A percentile compares a stretch with the other conserved stretches of the same genome.
These are phyloP conservation scores for Maniola hyperantus DNA, from an alignment of 2,888 invertebrate genomes.

Conservation along the genomic window DNA sequence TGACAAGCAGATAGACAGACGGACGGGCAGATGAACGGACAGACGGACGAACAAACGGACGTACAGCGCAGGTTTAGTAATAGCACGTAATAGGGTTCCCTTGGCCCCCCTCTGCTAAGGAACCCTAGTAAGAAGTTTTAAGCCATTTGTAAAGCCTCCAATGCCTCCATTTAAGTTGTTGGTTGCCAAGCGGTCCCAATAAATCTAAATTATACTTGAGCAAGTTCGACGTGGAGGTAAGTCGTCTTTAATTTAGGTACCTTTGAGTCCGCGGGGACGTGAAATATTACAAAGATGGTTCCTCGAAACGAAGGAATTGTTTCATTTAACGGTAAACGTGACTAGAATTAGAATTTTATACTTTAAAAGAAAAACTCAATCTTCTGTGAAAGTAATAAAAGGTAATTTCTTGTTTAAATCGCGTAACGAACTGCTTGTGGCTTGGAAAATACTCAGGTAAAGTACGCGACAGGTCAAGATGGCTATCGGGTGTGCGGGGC, in stretches of 20 bases:
- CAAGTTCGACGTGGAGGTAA: conserved; percentile 27
- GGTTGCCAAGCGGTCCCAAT: conserved; percentile 30
- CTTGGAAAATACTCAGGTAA: too few species aligned
- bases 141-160: conserved; percentile 32
- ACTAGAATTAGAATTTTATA: conserved; percentile 21
- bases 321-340: conserved; percentile 32
- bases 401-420: background rate
- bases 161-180: conserved; percentile 39
- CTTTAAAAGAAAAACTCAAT: background rate
- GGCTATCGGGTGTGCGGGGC: too few species aligned
- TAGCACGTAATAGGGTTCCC: too few species aligned
- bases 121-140: conserved; percentile 25
- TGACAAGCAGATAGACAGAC: too few species aligned
- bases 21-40: too few species aligned
- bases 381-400: background rate
- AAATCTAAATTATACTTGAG: conserved; percentile 38
- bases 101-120: too few species aligned
- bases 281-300: conserved; percentile 21
- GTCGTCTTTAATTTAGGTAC: conserved; percentile 33
- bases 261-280: conserved; percentile 5
- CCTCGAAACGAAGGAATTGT: conserved; percentile 26
- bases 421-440: background rate
- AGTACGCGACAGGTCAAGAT: too few species aligned
- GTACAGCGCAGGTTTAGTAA: too few species aligned
- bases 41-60: too few species aligned